Evolutionary conservation across 2,113 vertebrate genomes (phyloP), one percentile per base, ranked within the genome.

Genomic region (Climacteris rufus): DNA sequence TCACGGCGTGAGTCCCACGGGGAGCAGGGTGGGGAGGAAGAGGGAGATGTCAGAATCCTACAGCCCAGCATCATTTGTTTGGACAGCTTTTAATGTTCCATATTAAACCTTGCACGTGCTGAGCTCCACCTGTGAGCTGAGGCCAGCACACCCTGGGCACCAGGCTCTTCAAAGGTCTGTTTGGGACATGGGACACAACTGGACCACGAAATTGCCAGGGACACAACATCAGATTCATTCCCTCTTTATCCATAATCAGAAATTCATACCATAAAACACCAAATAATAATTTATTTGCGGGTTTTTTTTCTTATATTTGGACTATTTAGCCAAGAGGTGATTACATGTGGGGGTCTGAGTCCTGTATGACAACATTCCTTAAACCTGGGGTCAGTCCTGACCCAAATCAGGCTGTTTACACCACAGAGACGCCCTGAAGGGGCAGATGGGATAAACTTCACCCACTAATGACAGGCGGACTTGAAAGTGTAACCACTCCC

Each of bases 1-100:
- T 78, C 89, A 93, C 59, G 19, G 44, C 90, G 68, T 10, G 40
- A 87, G 64, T 94, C 81, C 84, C 92, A 81, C 2, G 28, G 82
- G 95, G 54, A 71, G 11, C 4, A 74, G 95, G 96, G 94, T 83
- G 96, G 93, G 95, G 94, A 94, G 93, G 95, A 95, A 92, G 89
- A 95, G 90, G 93, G 79, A 90, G 95, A 96, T 91, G 93, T 52
- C 93, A 72, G 74, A 18, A 87, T 63, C 83, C 92, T 72, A 19
- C 83, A 24, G 13, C 40, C 40, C 84, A 79, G 77, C 94, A 91
- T 54, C 82, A 30, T 84, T 64, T 97, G 96, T 96, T 96, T 96
- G 56, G 91, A 96, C 94, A 96, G 96, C 80, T 92, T 95, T 53
- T 40, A 39, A 59, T 92, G 83, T 92, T 94, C 94, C 91, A 4